A percentile compares a stretch with the other conserved stretches of the same genome.
Conservation (phyloP, 2,113 vertebrate species). For the Gopherus flavomarginatus region DNA sequence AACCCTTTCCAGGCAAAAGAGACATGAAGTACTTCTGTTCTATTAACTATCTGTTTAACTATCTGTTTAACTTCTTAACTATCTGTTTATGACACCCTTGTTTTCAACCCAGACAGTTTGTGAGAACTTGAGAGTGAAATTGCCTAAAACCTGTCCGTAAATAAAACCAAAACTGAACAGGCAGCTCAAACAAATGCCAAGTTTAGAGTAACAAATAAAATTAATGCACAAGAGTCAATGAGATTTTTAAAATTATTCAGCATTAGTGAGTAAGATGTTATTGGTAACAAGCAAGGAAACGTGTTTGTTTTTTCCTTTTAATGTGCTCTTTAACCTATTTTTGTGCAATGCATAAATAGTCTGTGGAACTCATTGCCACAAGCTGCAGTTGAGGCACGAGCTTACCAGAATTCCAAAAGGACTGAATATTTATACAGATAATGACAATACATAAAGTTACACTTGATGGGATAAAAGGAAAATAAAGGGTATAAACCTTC, state of each 20-base stretch:
- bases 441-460: not conserved
- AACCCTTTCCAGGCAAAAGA: too few species aligned
- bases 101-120: not conserved
- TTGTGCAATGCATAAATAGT: not conserved
- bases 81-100: not conserved
- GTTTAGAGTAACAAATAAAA: not conserved
- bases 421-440: not conserved
- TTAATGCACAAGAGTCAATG: not conserved
- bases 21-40: too few species aligned
- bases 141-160: not conserved
- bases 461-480: not conserved
- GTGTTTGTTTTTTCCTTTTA: not conserved
- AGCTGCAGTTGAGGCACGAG: not conserved
- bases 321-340: not conserved
- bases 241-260: not conserved
- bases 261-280: not conserved
- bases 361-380: not conserved
- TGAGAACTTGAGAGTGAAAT: not conserved
- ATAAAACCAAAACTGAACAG: not conserved
- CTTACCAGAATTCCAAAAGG: not conserved
- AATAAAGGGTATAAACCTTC: not conserved
- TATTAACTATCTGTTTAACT: too few species aligned
- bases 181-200: not conserved
- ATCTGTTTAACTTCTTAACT: too few species aligned
- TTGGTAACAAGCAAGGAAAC: not conserved